phyloP scores from a whole-genome alignment of 2,888 invertebrate genomes.

The Heliconius cydno region DNA sequence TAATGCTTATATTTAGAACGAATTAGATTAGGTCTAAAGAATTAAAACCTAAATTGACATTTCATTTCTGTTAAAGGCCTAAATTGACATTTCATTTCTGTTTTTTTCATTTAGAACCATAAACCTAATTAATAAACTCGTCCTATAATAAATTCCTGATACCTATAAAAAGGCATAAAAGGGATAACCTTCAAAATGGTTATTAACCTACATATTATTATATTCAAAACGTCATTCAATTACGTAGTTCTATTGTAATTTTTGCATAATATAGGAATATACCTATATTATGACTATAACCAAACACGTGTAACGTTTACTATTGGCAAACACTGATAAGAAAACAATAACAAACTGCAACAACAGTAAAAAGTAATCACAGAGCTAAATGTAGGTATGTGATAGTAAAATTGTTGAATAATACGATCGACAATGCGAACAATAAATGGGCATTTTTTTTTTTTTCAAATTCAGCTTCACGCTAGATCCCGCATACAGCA shows the following conservation, averaged over 20 bases:
- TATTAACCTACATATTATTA: too few relatives aligned
- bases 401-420: neutral
- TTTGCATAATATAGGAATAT: neutral
- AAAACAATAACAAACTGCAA: constrained; percentile 11
- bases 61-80: too few relatives aligned
- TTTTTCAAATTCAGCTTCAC: too few relatives aligned
- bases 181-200: neutral
- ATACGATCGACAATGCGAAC: too few relatives aligned
- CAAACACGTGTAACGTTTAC: constrained; percentile 5
- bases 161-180: neutral
- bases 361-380: constrained; percentile 5
- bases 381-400: neutral
- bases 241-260: neutral
- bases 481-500: too few relatives aligned
- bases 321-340: constrained; percentile 9
- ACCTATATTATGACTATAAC: neutral
- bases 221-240: neutral
- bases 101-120: too few relatives aligned
- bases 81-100: too few relatives aligned
- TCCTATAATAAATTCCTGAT: neutral
- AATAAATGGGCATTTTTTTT: too few relatives aligned
- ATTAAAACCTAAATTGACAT: too few relatives aligned
- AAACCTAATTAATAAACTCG: too few relatives aligned
- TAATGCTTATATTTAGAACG: too few relatives aligned
- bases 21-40: too few relatives aligned